A percentile compares a stretch with the other conserved stretches of the same genome.
These are phyloP conservation scores for Echeneis naucrates DNA, from an alignment of 2,797 vertebrate genomes.

Conservation along the genomic window DNA sequence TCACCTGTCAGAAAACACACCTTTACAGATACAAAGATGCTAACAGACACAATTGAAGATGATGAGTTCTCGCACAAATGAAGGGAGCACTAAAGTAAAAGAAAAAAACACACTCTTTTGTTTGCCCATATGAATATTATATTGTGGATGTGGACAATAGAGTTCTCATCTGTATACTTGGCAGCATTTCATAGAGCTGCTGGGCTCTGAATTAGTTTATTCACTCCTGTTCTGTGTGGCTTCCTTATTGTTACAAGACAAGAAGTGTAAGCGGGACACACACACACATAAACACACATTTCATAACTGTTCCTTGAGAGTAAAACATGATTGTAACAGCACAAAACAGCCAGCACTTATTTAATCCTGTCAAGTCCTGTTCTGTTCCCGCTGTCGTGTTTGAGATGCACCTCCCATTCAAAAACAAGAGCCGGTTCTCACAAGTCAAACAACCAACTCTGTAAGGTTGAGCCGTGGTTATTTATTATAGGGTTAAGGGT, in stretches of 20 bases:
- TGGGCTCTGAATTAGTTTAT: neutral
- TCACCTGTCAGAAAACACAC: slow-evolving; percentile 62
- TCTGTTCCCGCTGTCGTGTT: neutral
- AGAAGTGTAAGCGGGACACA: neutral
- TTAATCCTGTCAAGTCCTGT: neutral
- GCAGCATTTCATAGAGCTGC: slow-evolving; percentile 6
- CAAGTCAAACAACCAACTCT: neutral
- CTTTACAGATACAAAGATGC: neutral
- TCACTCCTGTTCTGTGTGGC: neutral
- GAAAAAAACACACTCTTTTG: neutral
- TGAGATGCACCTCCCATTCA: neutral
- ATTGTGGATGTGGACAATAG: neutral
- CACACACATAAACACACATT: neutral
- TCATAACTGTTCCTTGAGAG: neutral
- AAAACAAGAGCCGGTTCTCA: neutral
- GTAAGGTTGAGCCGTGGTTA: neutral
- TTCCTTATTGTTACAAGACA: slow-evolving; percentile 5
- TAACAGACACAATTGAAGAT: neutral
- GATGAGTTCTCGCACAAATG: neutral
- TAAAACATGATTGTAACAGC: neutral
- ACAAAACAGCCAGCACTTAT: neutral
- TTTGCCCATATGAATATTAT: neutral
- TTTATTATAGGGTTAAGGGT: neutral
- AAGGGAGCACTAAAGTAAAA: neutral
- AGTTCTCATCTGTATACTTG: slow-evolving; percentile 8